Percentiles rank a stretch among this genome's conserved stretches.
These are phyloP conservation scores for Thermophis baileyi DNA, from an alignment of 2,113 vertebrate genomes.

Conservation along the genomic window DNA sequence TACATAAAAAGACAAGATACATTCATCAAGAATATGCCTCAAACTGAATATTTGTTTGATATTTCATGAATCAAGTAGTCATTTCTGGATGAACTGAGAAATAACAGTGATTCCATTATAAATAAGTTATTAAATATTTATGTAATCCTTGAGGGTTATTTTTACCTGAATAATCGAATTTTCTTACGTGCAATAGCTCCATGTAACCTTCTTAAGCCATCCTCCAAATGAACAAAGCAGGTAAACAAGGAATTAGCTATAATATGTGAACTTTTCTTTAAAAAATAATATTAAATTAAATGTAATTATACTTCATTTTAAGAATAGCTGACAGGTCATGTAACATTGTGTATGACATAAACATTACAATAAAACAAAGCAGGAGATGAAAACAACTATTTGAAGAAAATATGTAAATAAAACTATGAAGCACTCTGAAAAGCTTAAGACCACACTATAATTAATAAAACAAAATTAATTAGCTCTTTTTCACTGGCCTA, in stretches of 20 bases:
- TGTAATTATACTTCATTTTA: background rate
- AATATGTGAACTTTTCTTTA: background rate
- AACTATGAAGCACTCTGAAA: background rate
- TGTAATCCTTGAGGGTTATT: background rate
- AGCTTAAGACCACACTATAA: background rate
- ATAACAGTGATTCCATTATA: fast-evolving
- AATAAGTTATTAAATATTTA: background rate
- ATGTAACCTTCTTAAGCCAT: constrained; percentile 66
- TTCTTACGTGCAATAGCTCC: constrained; percentile 71
- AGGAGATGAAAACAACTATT: background rate
- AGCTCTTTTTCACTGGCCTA: background rate
- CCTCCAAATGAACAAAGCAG: constrained; percentile 58
- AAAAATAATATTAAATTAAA: background rate
- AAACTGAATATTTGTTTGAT: background rate
- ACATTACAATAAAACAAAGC: background rate
- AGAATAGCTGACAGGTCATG: background rate
- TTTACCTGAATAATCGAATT: constrained; percentile 73
- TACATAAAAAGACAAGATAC: too few relatives aligned
- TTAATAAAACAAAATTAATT: background rate
- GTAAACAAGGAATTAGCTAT: background rate
- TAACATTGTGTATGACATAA: background rate
- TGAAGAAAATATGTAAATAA: background rate
- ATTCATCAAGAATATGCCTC: background rate
- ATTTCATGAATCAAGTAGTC: background rate
- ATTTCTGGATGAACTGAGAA: background rate